A percentile compares a stretch with the other conserved stretches of the same genome.
These are phyloP conservation scores for Helarctos malayanus DNA, from an alignment of 2,797 vertebrate genomes.

Conservation along the genomic window DNA sequence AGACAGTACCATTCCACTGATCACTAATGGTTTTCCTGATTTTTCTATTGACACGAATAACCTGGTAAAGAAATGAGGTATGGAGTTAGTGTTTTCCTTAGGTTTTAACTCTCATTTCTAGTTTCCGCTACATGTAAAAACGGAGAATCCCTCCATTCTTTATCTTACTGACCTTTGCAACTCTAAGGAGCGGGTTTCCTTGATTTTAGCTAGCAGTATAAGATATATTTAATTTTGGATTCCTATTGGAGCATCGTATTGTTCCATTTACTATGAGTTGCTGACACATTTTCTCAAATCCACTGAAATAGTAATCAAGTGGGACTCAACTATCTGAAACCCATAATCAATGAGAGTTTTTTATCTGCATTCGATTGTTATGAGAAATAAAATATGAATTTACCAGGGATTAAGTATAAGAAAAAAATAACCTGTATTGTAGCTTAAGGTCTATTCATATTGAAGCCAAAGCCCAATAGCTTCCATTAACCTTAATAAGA, in stretches of 20 bases:
- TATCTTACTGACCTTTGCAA: neutral
- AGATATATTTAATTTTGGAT: conserved; percentile 38
- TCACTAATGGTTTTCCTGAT: conserved; percentile 37
- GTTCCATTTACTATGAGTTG: conserved; percentile 33
- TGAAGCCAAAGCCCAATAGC: neutral
- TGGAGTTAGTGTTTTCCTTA: conserved; percentile 15
- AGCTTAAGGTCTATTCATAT: neutral
- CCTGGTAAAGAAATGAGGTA: conserved; percentile 32
- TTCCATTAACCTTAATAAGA: conserved; percentile 22
- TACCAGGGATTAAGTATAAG: conserved; percentile 19
- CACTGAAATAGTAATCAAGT: conserved; percentile 9
- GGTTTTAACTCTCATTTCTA: conserved; percentile 37
- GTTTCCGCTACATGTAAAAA: conserved; percentile 25
- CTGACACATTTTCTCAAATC: conserved; percentile 45
- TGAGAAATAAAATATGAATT: conserved; percentile 47
- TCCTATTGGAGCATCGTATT: conserved; percentile 2
- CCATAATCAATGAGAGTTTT: conserved; percentile 12
- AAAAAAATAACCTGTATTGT: neutral
- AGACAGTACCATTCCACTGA: conserved; percentile 47
- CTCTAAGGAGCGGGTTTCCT: conserved; percentile 29
- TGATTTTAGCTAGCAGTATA: conserved; percentile 32
- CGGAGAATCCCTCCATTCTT: conserved; percentile 12
- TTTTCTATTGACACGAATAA: conserved; percentile 35
- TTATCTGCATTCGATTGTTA: conserved; percentile 8
- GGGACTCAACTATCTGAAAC: neutral